Percentiles rank a stretch among this genome's conserved stretches.
These are phyloP conservation scores for Micoletzkya japonica DNA, from an alignment of 2,888 invertebrate species.

Conservation along the genomic window DNA sequence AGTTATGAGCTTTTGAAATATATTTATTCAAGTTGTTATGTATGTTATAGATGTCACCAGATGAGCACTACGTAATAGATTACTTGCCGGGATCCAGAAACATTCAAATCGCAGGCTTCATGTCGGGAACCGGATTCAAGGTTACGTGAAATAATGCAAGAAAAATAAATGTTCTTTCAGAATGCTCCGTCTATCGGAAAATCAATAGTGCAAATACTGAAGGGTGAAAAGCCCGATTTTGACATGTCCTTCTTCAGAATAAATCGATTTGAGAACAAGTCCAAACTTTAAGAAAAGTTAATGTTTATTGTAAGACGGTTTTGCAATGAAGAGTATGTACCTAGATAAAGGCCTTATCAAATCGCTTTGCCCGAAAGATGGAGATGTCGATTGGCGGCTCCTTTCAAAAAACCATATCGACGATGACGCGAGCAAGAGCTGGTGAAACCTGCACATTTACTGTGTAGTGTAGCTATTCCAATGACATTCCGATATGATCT, in stretches of 20 bases:
- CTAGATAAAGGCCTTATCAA: constrained; percentile 10
- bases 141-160: background rate
- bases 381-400: constrained; percentile 42
- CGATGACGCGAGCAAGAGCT: constrained; percentile 41
- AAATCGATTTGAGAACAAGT: constrained; percentile 8
- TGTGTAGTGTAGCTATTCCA: no score
- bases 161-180: background rate
- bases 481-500: no score
- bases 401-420: constrained; percentile 38
- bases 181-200: constrained; percentile 21
- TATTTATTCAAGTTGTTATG: no score
- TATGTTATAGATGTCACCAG: constrained; percentile 20
- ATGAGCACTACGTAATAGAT: constrained; percentile 24
- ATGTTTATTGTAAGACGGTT: background rate
- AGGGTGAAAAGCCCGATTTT: background rate
- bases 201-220: constrained; percentile 9
- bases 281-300: constrained; percentile 2
- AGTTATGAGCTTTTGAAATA: no score
- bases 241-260: constrained; percentile 15
- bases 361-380: constrained; percentile 33
- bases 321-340: background rate
- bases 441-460: constrained; percentile 35
- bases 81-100: constrained; percentile 12
- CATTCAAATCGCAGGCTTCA: constrained; percentile 16
- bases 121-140: constrained; percentile 28